These are phyloP conservation scores for Sinosuthora webbiana DNA, from an alignment of 2,113 vertebrate species.

Conservation along the genomic window DNA sequence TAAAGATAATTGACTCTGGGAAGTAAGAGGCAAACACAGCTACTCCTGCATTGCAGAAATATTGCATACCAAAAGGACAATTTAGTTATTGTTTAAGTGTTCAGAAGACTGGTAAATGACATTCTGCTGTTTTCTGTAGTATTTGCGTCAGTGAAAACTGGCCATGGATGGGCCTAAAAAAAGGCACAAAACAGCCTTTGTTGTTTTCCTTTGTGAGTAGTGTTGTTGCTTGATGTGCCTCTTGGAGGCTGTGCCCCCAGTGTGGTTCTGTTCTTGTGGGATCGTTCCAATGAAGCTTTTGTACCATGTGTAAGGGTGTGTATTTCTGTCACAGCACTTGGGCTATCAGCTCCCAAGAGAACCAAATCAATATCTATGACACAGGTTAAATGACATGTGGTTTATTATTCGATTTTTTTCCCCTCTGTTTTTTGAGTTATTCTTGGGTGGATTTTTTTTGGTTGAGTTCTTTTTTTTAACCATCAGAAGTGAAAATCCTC, in stretches of 20 bases:
- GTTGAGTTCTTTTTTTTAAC: background rate
- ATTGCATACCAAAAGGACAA: background rate
- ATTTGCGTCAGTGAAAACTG: background rate
- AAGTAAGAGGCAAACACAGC: background rate
- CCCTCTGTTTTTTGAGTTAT: background rate
- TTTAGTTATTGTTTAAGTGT: background rate
- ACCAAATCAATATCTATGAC: background rate
- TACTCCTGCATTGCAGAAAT: background rate
- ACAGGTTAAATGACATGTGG: background rate
- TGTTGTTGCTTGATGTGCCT: background rate
- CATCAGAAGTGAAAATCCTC: background rate
- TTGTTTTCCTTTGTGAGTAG: background rate
- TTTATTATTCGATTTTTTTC: background rate
- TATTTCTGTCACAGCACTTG: background rate
- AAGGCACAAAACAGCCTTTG: background rate
- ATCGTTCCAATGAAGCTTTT: background rate
- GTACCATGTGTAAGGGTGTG: rapidly evolving
- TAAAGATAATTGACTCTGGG: background rate
- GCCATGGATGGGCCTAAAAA: background rate
- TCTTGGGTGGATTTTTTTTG: background rate
- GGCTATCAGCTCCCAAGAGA: background rate
- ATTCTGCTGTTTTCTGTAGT: background rate
- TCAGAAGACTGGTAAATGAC: background rate
- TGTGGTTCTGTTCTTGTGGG: background rate
- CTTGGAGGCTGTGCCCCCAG: rapidly evolving